Base-by-base conservation (phyloP, 1,140 invertebrate genomes). In the Sminthurinus signatus region DNA sequence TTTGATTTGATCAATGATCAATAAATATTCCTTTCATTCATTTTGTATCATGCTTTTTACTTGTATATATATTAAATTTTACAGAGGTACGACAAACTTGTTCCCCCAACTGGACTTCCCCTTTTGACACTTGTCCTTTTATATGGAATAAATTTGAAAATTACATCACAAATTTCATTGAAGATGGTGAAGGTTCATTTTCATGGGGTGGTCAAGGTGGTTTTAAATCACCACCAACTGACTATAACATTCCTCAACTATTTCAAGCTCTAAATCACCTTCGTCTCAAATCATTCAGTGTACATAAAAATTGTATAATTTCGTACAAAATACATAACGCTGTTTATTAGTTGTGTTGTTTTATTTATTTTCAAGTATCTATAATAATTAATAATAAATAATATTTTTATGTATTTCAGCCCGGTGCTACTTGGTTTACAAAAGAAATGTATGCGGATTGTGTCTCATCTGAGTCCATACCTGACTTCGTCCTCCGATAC, bases 161-260 rank as follows among this genome's bases (percentile, higher is more conserved):
- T n/a, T n/a, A n/a, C n/a, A n/a, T n/a, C n/a, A n/a, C n/a, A n/a
- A 72, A 80, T 29, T 80, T 77, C 57, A 76, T 75, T 4, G 81
- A 82, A 72, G 81, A 82, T 62, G 74, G 74, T 1, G 64, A 66
- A 21, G 80, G 80, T 25, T 77, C 76, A 25, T 76, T 80, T 10
- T 81, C 80, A 71, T 80, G 79, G 56, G 80, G 78, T 65, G 58
- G 70, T 0, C 76, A 76, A 67, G 62, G 68, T 19, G 81, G 80
- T 2, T 81, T 80, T 63, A 68, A 73, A 8, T 60, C 72, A 12
- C 72, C 74, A 4, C 79, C 80, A 0, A 74, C 78, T 0, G 78
- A 82, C 64, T 76, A 79, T 62, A 81, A 80, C 62, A 68, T 78
- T 46, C 63, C 80, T 15, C 76, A 78, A 2, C 91, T 88, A 73